Evolutionary conservation across 2,888 invertebrate genomes (phyloP).

Genomic region (Aphidoletes aphidimyza): DNA sequence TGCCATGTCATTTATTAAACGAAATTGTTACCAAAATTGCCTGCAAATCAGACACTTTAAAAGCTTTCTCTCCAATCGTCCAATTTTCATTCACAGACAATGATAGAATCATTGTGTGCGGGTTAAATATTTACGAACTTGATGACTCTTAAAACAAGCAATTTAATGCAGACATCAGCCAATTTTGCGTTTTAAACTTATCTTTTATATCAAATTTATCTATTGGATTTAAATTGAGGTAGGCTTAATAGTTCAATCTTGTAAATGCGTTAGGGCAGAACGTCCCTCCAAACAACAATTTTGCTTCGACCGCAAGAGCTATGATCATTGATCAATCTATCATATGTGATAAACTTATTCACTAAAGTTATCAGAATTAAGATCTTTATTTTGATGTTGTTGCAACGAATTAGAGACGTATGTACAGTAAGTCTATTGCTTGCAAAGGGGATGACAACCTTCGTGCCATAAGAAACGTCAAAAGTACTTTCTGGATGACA

Average conservation of each 20-base stretch:
- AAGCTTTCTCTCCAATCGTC: background rate
- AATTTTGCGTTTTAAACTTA: background rate
- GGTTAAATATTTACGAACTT: background rate
- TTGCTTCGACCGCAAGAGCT: too few species aligned
- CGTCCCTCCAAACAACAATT: too few species aligned
- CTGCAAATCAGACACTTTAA: conserved; percentile 18
- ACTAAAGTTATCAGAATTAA: too few species aligned
- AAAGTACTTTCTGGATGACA: too few species aligned
- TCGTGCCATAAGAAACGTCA: too few species aligned
- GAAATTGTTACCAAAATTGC: conserved; percentile 22
- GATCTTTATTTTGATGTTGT: too few species aligned
- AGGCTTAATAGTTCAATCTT: background rate
- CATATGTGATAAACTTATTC: too few species aligned
- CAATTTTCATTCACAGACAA: background rate
- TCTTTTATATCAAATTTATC: background rate
- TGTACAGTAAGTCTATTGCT: too few species aligned
- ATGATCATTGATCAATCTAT: too few species aligned
- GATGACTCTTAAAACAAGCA: background rate
- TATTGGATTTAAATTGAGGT: background rate
- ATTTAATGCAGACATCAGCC: background rate
- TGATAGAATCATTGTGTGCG: background rate
- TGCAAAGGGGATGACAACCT: too few species aligned
- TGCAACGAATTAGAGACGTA: too few species aligned
- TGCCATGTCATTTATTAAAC: conserved; percentile 40
- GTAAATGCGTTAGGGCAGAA: background rate